Conservation (phyloP, 2,113 vertebrate species). For the Chloroceryle aenea region DNA sequence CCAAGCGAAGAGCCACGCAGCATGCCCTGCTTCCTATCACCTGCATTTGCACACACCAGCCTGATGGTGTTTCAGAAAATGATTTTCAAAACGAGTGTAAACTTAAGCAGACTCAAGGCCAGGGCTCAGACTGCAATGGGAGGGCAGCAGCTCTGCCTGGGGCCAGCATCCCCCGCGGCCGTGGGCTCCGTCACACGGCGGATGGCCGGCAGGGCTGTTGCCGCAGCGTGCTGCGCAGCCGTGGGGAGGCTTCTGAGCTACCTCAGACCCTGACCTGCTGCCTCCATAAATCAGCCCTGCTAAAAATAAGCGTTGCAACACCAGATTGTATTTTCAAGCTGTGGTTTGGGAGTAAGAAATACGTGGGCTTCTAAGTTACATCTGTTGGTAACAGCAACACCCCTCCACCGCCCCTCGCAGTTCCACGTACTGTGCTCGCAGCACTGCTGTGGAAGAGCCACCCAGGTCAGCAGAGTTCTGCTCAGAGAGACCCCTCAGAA, state of each 20-base stretch:
- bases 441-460: neutral
- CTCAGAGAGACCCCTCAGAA: neutral
- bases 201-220: accelerated
- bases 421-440: no score
- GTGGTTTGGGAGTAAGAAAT: neutral
- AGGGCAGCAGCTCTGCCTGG: neutral
- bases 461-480: neutral
- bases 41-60: neutral
- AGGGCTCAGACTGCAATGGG: neutral
- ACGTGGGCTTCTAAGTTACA: accelerated
- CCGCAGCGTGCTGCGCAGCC: accelerated
- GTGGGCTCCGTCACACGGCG: accelerated
- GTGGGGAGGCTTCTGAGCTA: accelerated
- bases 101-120: neutral
- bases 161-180: neutral
- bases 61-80: neutral
- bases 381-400: neutral
- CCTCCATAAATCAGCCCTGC: neutral
- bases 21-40: neutral
- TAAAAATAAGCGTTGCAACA: neutral
- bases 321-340: neutral
- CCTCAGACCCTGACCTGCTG: neutral
- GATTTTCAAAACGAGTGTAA: neutral
- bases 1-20: neutral
- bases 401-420: neutral